Base-by-base conservation (phyloP, 2,113 vertebrate genomes). In the Cynopterus brachyotis region DNA sequence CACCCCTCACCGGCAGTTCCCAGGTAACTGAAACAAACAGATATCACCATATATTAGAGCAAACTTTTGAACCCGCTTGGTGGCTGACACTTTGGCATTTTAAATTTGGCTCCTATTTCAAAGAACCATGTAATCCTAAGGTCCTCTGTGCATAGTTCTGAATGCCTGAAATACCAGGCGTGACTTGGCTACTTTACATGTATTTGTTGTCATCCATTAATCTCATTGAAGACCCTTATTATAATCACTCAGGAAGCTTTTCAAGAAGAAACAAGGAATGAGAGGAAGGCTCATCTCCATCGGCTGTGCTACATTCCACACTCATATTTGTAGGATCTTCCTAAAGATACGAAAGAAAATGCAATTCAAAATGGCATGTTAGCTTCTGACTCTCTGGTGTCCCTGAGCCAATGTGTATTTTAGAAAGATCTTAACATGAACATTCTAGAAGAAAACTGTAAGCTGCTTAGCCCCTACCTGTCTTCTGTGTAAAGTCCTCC, bases 11-110 rank as follows among this genome's bases (percentile, higher is more conserved):
- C 47, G 16, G 73, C 96, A 66, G 75, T 94, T 98, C 96, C 96
- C 87, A 98, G 98, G 96, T 98, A 97, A 93, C 80, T 62, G 73
- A 81, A 97, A 96, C 92, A 57, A 47, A 95, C 13, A n/a, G 26
- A 22, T 45, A 62, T 57, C 66, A 17, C 47, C 55, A 82, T 94
- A 90, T 81, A 94, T 92, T 92, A 96, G 70, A 67, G 84, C 59
- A 95, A 96, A 97, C 94, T 92, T 96, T 94, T 96, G 96, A 97
- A 97, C 72, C 90, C 91, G 78, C 87, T 84, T 78, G 66, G 81
- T 90, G 88, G 95, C 76, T 96, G 97, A 96, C 95, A 95, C 81
- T 94, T 69, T 26, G 95, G 96, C 92, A 76, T 96, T 96, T 88
- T 88, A 81, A 84, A 88, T 94, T 90, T 95, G 90, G 92, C 82